Evolutionary conservation across 2,113 vertebrate genomes (phyloP).

Genomic region (Chloropsis hardwickii): DNA sequence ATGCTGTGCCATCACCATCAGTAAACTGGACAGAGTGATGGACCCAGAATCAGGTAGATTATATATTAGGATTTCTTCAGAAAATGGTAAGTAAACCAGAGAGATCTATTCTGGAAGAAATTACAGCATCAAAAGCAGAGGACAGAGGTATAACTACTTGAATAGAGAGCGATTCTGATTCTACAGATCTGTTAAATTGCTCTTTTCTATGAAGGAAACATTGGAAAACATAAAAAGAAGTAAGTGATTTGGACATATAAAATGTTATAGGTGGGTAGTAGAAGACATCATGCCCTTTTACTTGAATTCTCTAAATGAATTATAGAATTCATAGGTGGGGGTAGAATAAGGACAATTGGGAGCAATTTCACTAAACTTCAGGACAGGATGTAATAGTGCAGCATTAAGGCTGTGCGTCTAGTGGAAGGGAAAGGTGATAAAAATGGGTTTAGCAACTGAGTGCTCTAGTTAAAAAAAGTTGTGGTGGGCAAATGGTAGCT

Average conservation of each 20-base stretch:
- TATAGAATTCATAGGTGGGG: background rate
- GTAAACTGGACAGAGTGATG: background rate
- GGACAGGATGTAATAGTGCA: background rate
- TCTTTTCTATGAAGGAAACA: background rate
- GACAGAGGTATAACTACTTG: background rate
- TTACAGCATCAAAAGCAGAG: background rate
- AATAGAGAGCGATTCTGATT: background rate
- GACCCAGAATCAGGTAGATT: background rate
- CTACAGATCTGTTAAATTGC: background rate
- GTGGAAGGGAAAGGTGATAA: background rate
- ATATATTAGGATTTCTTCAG: background rate
- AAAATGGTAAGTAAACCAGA: background rate
- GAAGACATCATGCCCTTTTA: background rate
- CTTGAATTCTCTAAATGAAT: background rate
- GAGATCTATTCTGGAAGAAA: background rate
- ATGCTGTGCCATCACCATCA: background rate
- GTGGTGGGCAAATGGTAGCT: background rate
- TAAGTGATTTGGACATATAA: background rate
- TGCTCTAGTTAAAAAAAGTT: background rate
- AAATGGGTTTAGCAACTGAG: background rate
- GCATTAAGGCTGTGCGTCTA: background rate
- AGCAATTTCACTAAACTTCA: background rate
- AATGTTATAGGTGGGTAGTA: background rate
- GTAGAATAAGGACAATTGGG: background rate
- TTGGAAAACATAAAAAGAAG: background rate